Conservation (phyloP, 2,113 vertebrate species). For the Baryphthengus martii region DNA sequence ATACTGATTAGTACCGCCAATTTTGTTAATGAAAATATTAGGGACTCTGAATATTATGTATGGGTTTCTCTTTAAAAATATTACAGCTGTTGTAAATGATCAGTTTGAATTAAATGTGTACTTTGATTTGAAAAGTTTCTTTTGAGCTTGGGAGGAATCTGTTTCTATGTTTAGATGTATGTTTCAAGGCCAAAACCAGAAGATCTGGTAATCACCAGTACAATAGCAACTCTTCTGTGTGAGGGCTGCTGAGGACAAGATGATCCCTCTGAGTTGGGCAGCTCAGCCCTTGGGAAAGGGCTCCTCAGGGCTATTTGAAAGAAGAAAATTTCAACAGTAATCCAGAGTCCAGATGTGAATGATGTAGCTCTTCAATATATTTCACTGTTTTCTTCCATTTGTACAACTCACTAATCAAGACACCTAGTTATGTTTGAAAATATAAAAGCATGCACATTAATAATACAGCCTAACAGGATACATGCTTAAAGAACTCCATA, state of each 20-base stretch:
- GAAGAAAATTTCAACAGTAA: background rate
- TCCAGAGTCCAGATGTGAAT: background rate
- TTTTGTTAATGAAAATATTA: slow-evolving; percentile 9
- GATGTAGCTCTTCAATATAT: background rate
- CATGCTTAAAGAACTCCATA: background rate
- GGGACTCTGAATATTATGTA: background rate
- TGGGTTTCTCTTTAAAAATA: background rate
- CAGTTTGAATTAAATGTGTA: background rate
- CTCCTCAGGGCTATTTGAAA: background rate
- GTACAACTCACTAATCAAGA: background rate
- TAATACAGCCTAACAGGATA: background rate
- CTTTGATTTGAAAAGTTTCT: background rate
- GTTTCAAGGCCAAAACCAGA: background rate
- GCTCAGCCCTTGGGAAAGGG: background rate
- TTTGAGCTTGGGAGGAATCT: background rate
- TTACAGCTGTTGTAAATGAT: background rate
- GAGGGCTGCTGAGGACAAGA: background rate
- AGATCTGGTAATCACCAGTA: background rate
- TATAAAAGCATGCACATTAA: background rate
- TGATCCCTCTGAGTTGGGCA: background rate
- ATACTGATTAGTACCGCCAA: background rate
- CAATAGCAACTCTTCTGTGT: background rate
- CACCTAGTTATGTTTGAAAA: background rate
- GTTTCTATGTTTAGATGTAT: background rate
- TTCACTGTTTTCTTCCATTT: background rate